Percentiles rank a stretch among this genome's conserved stretches.
Conservation (phyloP, 1,140 invertebrate genomes). For the Heliothis subflexa region DNA sequence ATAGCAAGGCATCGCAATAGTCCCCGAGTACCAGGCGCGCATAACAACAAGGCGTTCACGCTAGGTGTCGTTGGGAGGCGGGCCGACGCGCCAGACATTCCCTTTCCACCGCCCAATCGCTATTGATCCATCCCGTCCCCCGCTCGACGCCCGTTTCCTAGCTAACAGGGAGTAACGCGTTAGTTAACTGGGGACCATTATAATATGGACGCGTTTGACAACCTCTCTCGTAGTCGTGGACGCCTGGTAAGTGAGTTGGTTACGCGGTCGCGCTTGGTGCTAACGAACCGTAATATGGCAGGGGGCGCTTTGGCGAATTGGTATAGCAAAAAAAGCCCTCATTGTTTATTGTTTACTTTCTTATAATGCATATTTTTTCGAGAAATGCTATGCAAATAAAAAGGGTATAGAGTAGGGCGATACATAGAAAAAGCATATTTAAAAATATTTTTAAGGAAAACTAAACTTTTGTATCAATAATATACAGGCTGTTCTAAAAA, state of each 20-base stretch:
- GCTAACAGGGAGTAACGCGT: conserved; percentile 54
- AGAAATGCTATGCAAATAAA: not conserved
- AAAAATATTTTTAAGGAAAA: not conserved
- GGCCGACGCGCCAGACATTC: conserved; percentile 77
- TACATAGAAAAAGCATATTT: not conserved
- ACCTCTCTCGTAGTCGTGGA: conserved; percentile 64
- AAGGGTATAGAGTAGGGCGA: not conserved
- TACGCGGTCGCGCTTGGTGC: conserved; percentile 66
- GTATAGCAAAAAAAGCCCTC: conserved; percentile 17
- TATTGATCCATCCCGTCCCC: conserved; percentile 71
- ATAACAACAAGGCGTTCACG: conserved; percentile 79
- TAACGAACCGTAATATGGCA: conserved; percentile 52
- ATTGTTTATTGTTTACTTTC: conserved; percentile 34
- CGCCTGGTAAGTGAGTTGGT: conserved; percentile 71
- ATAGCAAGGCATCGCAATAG: conserved; percentile 63
- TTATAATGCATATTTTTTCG: conserved; percentile 9
- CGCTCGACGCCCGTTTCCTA: conserved; percentile 55
- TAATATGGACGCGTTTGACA: conserved; percentile 57
- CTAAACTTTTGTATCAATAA: no score
- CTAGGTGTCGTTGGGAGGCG: conserved; percentile 77
- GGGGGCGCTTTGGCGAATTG: conserved; percentile 10
- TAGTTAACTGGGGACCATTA: conserved; percentile 57
- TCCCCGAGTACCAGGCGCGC: conserved; percentile 75
- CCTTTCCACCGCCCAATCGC: conserved; percentile 77
- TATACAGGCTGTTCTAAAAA: no score